A percentile compares a stretch with the other conserved stretches of the same genome.
phyloP scores from a whole-genome alignment of 2,113 vertebrate genomes.

The Archocentrus centrarchus region DNA sequence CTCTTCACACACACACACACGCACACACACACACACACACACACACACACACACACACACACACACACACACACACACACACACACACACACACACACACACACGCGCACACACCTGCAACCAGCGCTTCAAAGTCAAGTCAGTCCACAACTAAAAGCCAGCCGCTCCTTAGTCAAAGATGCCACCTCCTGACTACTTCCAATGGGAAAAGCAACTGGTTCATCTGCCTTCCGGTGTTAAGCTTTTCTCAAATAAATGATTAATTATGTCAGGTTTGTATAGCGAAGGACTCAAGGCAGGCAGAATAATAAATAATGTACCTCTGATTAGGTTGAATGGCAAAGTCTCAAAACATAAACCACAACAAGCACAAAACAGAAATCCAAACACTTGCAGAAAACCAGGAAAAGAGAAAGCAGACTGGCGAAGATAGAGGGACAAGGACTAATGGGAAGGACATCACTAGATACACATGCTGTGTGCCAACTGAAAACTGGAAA shows the following conservation, averaged over 20 bases:
- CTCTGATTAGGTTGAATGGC: no score
- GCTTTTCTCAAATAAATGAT: background rate
- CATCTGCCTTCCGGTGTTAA: background rate
- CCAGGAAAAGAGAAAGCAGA: background rate
- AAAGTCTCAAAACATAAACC: background rate
- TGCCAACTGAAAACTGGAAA: background rate
- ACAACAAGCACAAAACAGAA: background rate
- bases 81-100: background rate
- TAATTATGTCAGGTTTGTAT: background rate
- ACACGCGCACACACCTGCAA: background rate
- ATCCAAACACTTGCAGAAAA: background rate
- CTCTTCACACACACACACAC: background rate
- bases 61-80: background rate
- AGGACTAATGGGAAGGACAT: background rate
- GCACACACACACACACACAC: background rate
- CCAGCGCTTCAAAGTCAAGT: no score
- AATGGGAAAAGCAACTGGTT: background rate
- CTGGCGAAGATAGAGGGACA: background rate
- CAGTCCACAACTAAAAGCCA: background rate
- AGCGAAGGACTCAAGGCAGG: background rate
- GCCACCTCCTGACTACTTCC: background rate
- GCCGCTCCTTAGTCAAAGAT: background rate
- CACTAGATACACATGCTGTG: background rate
- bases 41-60: background rate
- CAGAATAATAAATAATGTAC: no score